Percentiles rank a stretch among this genome's conserved stretches.
phyloP scores from a whole-genome alignment of 2,113 vertebrate genomes.

The Oreochromis tanganicae region DNA sequence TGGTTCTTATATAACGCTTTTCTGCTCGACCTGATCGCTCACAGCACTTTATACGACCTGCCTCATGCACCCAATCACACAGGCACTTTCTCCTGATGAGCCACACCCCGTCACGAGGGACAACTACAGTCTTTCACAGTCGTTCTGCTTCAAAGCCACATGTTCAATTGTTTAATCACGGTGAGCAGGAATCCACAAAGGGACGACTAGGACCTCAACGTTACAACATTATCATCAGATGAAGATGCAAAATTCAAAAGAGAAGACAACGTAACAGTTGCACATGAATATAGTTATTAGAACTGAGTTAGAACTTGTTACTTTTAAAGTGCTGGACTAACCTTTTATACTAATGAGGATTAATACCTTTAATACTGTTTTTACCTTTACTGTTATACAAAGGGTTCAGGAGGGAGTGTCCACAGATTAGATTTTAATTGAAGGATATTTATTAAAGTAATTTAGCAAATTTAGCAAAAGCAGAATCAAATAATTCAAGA shows the following conservation, averaged over 20 bases:
- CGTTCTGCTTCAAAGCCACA: background rate
- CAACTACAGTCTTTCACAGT: background rate
- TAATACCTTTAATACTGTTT: background rate
- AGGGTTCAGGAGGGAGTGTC: background rate
- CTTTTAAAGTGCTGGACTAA: background rate
- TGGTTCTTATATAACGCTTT: background rate
- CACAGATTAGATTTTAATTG: background rate
- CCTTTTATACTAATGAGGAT: background rate
- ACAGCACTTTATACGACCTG: background rate
- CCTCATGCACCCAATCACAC: background rate
- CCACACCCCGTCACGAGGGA: background rate
- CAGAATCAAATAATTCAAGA: background rate
- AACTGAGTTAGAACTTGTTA: background rate
- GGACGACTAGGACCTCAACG: fast-evolving
- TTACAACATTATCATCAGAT: background rate
- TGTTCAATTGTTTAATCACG: background rate
- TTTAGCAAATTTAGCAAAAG: background rate
- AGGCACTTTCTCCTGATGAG: background rate
- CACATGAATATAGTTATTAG: background rate
- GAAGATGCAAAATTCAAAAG: background rate
- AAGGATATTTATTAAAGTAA: background rate
- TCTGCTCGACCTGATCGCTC: background rate
- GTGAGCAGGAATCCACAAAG: background rate
- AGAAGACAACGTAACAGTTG: background rate
- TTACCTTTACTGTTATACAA: background rate